phyloP scores from a whole-genome alignment of 2,888 invertebrate genomes.

The Microchrysa polita region DNA sequence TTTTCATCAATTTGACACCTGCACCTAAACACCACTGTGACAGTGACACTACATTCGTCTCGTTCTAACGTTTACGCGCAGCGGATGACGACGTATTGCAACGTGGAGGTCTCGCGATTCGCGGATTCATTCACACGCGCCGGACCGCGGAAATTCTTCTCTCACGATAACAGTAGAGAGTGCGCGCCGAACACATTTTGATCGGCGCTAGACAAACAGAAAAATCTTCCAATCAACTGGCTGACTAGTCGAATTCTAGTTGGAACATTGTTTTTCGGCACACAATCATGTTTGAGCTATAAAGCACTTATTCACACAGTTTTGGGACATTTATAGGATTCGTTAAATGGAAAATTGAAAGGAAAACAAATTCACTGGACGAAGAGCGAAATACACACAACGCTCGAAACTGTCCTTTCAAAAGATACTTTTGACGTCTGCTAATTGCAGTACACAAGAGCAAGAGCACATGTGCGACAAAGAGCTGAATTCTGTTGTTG shows the following conservation, averaged over 20 bases:
- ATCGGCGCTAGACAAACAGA: neutral
- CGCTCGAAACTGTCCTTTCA: neutral
- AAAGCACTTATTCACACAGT: neutral
- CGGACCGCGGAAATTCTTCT: neutral
- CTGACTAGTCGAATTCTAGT: no score
- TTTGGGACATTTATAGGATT: neutral
- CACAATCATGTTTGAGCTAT: neutral
- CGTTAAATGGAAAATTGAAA: neutral
- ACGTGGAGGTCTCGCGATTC: neutral
- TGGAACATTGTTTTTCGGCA: constrained; percentile 8
- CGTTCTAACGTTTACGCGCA: no score
- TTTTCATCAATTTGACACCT: constrained; percentile 31
- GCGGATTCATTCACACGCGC: neutral
- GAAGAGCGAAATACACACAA: neutral
- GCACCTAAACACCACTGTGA: constrained; percentile 34
- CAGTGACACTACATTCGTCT: neutral
- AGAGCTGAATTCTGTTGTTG: no score
- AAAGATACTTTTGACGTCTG: neutral
- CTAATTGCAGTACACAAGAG: no score
- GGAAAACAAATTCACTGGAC: neutral
- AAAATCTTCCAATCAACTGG: neutral
- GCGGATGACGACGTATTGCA: no score
- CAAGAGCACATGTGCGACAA: no score
- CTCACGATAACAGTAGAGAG: neutral
- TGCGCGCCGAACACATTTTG: constrained; percentile 23